Base-by-base conservation (phyloP, 2,888 invertebrate species). In the Napeogenes inachia region DNA sequence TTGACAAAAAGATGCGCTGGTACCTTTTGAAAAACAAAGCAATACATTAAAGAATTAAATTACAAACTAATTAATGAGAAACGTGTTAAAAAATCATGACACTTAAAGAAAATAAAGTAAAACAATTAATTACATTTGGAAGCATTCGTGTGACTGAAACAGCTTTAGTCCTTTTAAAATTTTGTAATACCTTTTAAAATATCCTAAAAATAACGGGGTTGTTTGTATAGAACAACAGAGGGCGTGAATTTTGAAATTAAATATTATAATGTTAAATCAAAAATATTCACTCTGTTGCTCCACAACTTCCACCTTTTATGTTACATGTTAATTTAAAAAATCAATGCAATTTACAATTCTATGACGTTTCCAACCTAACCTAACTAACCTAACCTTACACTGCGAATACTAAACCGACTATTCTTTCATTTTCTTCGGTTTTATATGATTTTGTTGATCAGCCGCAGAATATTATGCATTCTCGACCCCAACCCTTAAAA, bases 301-400 rank as follows among this genome's bases (percentile, higher is more conserved):
- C 21, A 21, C 21, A 21, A 21, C 21, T 21, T 21, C 21, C 56
- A 46, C 55, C 47, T 10, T 60, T 38, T 5, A 50, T 10, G 21
- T 60, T 32, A 45, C 56, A 56, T 60, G 56, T 60, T 46, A 56
- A 50, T 61, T 57, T 66, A 65, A 21, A 21, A 21, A 68, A 71
- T 72, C 75, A 38, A 38, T 33, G 69, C 65, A 70, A 69, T 79
- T 76, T 73, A 75, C 76, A 81, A 83, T 86, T 85, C 89, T 86
- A 88, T 87, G 89, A 88, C 88, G 89, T 85, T 81, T 77, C 77
- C 78, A 80, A 75, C 77, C 82, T 86, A 87, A 79, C 79, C 82
- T 82, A 84, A 81, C 75, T 82, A 84, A 81, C 75, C 61, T 66
- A 68, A 59, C 53, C 38, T 60, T 55, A 60, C 50, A 62, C 62